phyloP scores from a whole-genome alignment of 2,113 vertebrate genomes.

The Pangasianodon hypophthalmus region DNA sequence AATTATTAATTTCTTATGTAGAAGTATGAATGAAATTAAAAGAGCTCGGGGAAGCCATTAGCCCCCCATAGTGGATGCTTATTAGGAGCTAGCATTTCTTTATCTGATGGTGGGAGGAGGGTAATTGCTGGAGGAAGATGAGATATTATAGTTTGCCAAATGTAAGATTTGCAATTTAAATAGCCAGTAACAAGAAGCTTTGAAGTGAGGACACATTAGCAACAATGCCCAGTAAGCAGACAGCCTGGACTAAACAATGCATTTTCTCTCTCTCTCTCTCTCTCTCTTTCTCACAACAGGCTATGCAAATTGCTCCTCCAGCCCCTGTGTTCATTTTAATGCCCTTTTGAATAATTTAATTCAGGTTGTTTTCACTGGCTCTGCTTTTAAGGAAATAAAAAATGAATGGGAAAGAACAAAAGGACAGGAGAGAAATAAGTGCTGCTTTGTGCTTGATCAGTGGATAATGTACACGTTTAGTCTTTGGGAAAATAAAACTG shows the following conservation, averaged over 20 bases:
- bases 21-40: conserved; percentile 85
- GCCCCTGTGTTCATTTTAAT: conserved; percentile 49
- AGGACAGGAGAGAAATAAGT: conserved; percentile 18
- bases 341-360: conserved; percentile 54
- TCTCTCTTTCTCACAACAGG: not conserved
- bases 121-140: conserved; percentile 76
- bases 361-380: conserved; percentile 43
- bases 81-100: conserved; percentile 79
- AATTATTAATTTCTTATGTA: conserved; percentile 83
- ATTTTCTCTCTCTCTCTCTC: not conserved
- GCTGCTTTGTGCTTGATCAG: conserved; percentile 7
- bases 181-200: conserved; percentile 69
- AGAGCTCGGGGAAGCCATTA: conserved; percentile 77
- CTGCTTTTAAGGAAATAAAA: conserved; percentile 39
- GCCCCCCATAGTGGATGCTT: conserved; percentile 78
- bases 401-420: conserved; percentile 19
- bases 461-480: not conserved
- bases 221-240: conserved; percentile 64
- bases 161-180: conserved; percentile 69
- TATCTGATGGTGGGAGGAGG: conserved; percentile 70
- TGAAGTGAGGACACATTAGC: conserved; percentile 67
- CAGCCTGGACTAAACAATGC: conserved; percentile 57
- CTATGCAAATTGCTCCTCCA: conserved; percentile 49
- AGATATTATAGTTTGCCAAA: conserved; percentile 73
- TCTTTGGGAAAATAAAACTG: not conserved